Base-by-base conservation (phyloP, 2,113 vertebrate species). In the Corythoichthys intestinalis region DNA sequence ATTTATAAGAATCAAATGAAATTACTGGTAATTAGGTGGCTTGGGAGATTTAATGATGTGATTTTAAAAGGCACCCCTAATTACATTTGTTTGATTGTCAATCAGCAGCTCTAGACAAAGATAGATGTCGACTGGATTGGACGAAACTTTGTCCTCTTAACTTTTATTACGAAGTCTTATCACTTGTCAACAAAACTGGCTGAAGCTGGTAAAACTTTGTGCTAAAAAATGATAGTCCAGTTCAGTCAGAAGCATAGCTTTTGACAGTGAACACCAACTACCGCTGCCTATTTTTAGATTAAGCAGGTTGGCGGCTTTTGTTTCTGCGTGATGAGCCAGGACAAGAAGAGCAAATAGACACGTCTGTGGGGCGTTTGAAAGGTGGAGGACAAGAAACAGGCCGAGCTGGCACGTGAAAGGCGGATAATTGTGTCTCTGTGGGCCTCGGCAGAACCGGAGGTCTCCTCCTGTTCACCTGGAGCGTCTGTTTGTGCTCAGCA, bases 371-470 rank as follows among this genome's bases (percentile, higher is more conserved):
- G 73, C 68, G 72, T 67, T 11, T 65, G 70, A 71, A 37, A 46
- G 46, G 65, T 38, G 59, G 72, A 44, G 11, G 37, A 59, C 66
- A 38, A 60, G 66, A 46, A 72, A 66, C 66, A 70, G 53, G 73
- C 13, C 60, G 69, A 76, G 66, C 68, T 60, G 69, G 58, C 78
- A 63, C 44, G 64, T 75, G 72, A 47, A 58, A 77, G 65, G 48
- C 56, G 65, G 81, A 72, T 80, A 85, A 84, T 85, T 84, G 81
- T 72, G 75, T 75, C 79, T 82, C 71, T 17, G 13, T 52, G 69
- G 83, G 69, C 66, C 13, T 56, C 60, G 65, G 28, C 65, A 59
- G 71, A 66, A 67, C 66, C 13, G 34, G n/a, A 54, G 73, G n/a
- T 62, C 60, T 62, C 57, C 44, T 28, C 53, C 56, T n/a, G 15